Conservation (phyloP, 2,888 invertebrate genomes). For the Lithophane ornitopus region DNA sequence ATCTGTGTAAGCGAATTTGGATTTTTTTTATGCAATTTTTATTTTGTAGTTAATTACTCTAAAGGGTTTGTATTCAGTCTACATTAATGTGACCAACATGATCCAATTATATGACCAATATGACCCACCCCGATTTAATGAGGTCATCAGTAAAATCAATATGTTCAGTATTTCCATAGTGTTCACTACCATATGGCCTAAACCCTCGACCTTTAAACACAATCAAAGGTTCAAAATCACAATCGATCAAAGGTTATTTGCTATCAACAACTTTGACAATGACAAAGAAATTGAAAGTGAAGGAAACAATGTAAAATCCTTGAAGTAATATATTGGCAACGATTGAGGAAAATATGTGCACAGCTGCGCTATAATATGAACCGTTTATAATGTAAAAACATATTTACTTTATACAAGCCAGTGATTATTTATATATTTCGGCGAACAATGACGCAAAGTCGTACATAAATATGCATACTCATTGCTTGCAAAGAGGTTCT, state of each 20-base stretch:
- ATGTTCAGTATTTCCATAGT: background rate
- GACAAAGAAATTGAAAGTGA: conserved; percentile 55
- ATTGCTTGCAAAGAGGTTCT: conserved; percentile 35
- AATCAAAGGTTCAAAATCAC: conserved; percentile 10
- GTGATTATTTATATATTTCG: conserved; percentile 31
- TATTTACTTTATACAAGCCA: conserved; percentile 49
- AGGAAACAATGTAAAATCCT: conserved; percentile 42
- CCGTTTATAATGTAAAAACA: conserved; percentile 34
- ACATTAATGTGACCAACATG: background rate
- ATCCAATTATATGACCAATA: no score
- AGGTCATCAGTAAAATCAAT: conserved; percentile 31
- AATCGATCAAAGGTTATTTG: conserved; percentile 16
- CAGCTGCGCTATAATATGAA: conserved; percentile 44
- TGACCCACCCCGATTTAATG: conserved; percentile 1
- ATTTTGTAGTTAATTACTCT: background rate
- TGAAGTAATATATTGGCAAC: conserved; percentile 31
- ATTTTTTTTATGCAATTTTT: conserved; percentile 2
- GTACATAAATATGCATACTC: conserved; percentile 14
- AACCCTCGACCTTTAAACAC: conserved; percentile 1
- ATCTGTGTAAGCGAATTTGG: conserved; percentile 61
- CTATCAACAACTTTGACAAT: conserved; percentile 28
- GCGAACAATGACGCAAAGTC: conserved; percentile 40
- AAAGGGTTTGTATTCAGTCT: conserved; percentile 35
- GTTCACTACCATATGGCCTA: background rate
- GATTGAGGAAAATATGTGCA: conserved; percentile 56